Conservation (phyloP, 2,888 invertebrate genomes). For the Cheilosia urbana region DNA sequence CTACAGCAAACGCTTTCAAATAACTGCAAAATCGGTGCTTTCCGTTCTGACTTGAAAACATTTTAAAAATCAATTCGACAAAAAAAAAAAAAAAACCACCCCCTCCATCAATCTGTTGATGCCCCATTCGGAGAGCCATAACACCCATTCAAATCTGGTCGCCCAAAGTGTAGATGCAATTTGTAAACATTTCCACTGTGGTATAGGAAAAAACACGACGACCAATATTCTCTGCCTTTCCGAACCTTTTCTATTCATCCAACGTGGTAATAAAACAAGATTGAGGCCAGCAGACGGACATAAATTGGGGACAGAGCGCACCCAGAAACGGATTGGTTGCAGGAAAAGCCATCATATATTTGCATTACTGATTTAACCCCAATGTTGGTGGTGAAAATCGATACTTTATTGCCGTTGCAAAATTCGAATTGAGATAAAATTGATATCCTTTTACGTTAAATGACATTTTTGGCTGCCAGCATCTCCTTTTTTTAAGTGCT, state of each 20-base stretch:
- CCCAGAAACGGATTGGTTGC: constrained; percentile 17
- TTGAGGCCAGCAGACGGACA: constrained; percentile 71
- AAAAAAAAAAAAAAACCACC: constrained; percentile 25
- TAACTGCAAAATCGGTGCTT: not conserved
- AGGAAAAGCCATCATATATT: constrained; percentile 70
- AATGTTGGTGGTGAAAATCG: constrained; percentile 75
- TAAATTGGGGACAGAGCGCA: constrained; percentile 53
- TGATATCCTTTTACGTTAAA: constrained; percentile 75
- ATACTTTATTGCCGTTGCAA: constrained; percentile 75
- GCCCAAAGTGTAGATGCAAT: constrained; percentile 64
- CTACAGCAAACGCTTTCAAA: not conserved
- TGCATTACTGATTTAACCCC: constrained; percentile 75
- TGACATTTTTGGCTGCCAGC: constrained; percentile 71
- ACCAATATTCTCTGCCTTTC: not conserved
- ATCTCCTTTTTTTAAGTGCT: constrained; percentile 49
- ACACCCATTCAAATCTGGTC: constrained; percentile 53
- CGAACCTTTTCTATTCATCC: not conserved
- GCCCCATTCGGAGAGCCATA: constrained; percentile 58
- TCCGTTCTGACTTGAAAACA: constrained; percentile 61
- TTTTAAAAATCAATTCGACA: constrained; percentile 72
- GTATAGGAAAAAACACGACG: not conserved
- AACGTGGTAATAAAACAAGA: constrained; percentile 60
- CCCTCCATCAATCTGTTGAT: constrained; percentile 65
- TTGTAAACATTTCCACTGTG: constrained; percentile 67
- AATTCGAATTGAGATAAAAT: constrained; percentile 75